Evolutionary conservation across 2,888 invertebrate genomes (phyloP).

Genomic region (Harpagoxenus sublaevis): DNA sequence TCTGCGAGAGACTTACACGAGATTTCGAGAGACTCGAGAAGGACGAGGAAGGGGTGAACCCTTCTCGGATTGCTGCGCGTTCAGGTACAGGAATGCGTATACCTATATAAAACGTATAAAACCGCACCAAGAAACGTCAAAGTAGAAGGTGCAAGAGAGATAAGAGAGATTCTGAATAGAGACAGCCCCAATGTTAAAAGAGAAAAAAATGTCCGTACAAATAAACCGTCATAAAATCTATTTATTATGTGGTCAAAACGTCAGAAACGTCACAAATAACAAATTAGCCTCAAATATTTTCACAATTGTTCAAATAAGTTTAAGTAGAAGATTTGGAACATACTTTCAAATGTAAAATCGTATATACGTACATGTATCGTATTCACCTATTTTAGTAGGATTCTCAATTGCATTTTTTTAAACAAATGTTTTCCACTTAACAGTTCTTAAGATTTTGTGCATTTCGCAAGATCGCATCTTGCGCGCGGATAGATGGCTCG

Average conservation of each 20-base stretch:
- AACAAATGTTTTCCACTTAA: background rate
- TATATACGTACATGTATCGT: no score
- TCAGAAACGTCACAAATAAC: background rate
- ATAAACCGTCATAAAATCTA: slow-evolving; percentile 24
- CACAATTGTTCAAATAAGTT: background rate
- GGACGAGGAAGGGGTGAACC: slow-evolving; percentile 22
- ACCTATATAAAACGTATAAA: slow-evolving; percentile 47
- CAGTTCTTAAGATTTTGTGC: background rate
- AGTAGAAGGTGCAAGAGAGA: slow-evolving; percentile 4
- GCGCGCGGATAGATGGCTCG: background rate
- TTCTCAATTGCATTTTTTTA: background rate
- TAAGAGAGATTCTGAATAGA: slow-evolving; percentile 16
- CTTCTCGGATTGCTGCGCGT: slow-evolving; percentile 38
- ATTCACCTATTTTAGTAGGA: background rate
- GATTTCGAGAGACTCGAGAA: slow-evolving; percentile 18
- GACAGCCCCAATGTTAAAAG: background rate
- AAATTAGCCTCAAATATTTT: background rate
- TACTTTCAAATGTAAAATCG: background rate
- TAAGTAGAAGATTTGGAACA: background rate
- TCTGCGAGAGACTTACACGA: background rate
- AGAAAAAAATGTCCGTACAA: background rate
- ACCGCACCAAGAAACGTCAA: background rate
- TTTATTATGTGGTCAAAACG: background rate
- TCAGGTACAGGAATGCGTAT: slow-evolving; percentile 27
- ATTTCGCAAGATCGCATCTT: background rate